Conservation (phyloP, 1,140 invertebrate species). For the Cotesia vestalis region DNA sequence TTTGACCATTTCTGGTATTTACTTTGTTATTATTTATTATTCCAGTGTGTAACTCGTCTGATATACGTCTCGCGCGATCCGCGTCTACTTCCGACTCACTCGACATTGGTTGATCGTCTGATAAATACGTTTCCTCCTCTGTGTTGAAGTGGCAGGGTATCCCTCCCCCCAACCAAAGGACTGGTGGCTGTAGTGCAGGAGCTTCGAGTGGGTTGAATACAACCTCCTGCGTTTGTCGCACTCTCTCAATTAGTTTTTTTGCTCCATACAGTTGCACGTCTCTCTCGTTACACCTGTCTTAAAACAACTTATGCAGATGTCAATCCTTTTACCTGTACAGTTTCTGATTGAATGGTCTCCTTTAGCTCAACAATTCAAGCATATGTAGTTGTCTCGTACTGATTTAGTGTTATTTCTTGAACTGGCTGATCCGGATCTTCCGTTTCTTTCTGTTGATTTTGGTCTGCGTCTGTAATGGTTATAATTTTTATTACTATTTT, state of each 20-base stretch:
- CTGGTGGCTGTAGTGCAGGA: background rate
- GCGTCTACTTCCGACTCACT: background rate
- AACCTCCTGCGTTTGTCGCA: background rate
- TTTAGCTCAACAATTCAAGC: background rate
- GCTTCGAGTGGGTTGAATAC: background rate
- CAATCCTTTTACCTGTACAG: background rate
- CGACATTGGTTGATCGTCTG: background rate
- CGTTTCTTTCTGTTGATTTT: background rate
- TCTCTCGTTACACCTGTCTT: background rate
- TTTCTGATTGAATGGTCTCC: background rate
- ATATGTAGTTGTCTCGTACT: background rate
- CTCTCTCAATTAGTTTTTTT: background rate
- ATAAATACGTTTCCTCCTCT: background rate
- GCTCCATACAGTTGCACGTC: background rate
- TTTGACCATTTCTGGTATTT: background rate
- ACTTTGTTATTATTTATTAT: background rate
- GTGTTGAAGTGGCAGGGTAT: background rate
- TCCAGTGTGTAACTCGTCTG: background rate
- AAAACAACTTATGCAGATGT: background rate
- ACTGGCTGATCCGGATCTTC: background rate
- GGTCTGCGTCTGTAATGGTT: background rate
- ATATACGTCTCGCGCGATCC: background rate
- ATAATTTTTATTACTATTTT: background rate
- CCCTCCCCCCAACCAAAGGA: slow-evolving; percentile 1
- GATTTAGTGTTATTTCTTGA: background rate